Percentiles rank a stretch among this genome's conserved stretches.
Evolutionary conservation across 2,888 invertebrate species (phyloP).

Genomic region (Drosophila setosimentum): DNA sequence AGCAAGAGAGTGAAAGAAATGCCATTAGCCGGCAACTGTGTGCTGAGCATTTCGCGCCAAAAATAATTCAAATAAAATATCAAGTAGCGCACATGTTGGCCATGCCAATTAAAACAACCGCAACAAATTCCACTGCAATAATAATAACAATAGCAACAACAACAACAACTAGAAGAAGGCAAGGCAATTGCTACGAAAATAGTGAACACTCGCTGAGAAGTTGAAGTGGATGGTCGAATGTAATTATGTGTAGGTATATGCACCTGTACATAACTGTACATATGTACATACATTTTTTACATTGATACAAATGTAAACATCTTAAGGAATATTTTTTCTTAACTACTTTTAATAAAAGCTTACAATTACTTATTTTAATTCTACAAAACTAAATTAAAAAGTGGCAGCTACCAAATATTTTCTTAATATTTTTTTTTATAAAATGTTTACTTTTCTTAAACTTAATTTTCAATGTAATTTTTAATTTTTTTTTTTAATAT

Average conservation of each 20-base stretch:
- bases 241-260: neutral
- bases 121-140: conserved; percentile 18
- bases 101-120: conserved; percentile 31
- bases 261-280: neutral
- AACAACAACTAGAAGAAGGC: conserved; percentile 28
- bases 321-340: neutral
- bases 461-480: too few species aligned
- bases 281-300: neutral
- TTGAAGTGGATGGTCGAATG: conserved; percentile 13
- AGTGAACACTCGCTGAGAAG: conserved; percentile 21
- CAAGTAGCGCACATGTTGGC: conserved; percentile 41
- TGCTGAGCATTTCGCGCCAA: conserved; percentile 60
- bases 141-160: conserved; percentile 20
- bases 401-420: too few species aligned
- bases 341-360: too few species aligned
- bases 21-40: conserved; percentile 49
- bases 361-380: too few species aligned
- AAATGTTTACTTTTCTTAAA: too few species aligned
- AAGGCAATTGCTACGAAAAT: conserved; percentile 32
- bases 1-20: conserved; percentile 15
- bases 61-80: conserved; percentile 46
- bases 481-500: too few species aligned
- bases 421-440: too few species aligned
- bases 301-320: neutral
- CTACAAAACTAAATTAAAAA: too few species aligned